A percentile compares a stretch with the other conserved stretches of the same genome.
These are phyloP conservation scores for Chinchilla lanigera DNA, from an alignment of 2,113 vertebrate species.

Conservation along the genomic window DNA sequence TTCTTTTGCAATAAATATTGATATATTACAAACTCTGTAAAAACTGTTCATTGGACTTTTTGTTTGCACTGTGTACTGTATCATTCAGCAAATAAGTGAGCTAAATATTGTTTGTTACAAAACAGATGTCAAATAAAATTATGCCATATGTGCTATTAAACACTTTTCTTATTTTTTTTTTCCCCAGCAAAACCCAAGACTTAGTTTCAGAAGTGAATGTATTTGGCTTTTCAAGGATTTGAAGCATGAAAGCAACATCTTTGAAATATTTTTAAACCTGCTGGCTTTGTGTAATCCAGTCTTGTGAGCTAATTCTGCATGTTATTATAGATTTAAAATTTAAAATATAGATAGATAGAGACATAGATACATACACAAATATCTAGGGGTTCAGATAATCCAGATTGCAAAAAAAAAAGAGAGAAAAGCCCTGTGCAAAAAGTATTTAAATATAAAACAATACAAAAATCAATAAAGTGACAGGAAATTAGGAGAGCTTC, in stretches of 20 bases:
- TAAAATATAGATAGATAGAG: constrained; percentile 55
- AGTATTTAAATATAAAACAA: constrained; percentile 22
- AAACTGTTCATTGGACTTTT: constrained; percentile 90
- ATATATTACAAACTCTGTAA: constrained; percentile 89
- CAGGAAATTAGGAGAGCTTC: constrained; percentile 10
- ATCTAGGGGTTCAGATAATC: background rate
- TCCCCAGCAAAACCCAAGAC: constrained; percentile 87
- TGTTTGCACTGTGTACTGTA: constrained; percentile 91
- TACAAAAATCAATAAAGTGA: background rate
- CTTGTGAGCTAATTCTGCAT: constrained; percentile 73
- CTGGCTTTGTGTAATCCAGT: constrained; percentile 81
- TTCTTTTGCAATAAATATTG: constrained; percentile 90
- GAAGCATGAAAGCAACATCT: constrained; percentile 87
- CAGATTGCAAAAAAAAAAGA: background rate
- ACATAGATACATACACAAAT: constrained; percentile 1
- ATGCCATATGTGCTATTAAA: constrained; percentile 94
- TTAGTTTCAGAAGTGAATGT: constrained; percentile 86
- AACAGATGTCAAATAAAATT: constrained; percentile 94
- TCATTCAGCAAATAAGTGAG: constrained; percentile 93
- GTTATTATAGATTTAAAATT: constrained; percentile 78
- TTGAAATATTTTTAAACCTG: constrained; percentile 86
- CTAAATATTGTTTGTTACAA: constrained; percentile 94
- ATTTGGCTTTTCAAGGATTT: constrained; percentile 87
- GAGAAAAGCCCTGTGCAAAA: background rate
- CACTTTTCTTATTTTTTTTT: constrained; percentile 87